A percentile compares a stretch with the other conserved stretches of the same genome.
phyloP scores from a whole-genome alignment of 2,797 vertebrate species.

The Cynopterus sphinx region DNA sequence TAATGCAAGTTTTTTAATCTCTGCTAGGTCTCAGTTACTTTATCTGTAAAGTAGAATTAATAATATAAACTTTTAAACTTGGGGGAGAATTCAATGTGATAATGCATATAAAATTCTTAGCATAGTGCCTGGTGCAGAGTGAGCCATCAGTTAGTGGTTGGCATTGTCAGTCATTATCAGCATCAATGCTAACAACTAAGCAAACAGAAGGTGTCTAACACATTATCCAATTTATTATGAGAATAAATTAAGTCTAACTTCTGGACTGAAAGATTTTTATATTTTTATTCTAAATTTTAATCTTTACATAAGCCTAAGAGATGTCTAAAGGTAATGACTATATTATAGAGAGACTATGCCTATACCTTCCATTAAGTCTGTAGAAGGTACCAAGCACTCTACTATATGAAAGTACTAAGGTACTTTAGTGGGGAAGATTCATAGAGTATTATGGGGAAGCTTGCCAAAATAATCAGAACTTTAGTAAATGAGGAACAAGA shows the following conservation, averaged over 20 bases:
- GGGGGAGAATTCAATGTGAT: not conserved
- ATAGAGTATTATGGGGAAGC: not conserved
- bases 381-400: not conserved
- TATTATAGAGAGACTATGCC: not conserved
- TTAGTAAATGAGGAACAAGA: not conserved
- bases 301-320: not conserved
- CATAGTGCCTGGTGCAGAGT: not conserved
- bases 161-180: not conserved
- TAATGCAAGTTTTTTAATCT: not conserved
- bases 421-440: not conserved
- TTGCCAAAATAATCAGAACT: not conserved
- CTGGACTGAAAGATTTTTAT: not conserved
- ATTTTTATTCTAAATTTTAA: not conserved
- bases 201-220: not conserved
- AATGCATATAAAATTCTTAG: not conserved
- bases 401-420: not conserved
- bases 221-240: not conserved
- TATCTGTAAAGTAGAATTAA: not conserved
- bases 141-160: not conserved
- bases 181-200: not conserved
- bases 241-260: not conserved
- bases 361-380: not conserved
- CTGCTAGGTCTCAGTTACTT: not conserved
- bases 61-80: not conserved
- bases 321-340: not conserved